Conservation (phyloP, 2,113 vertebrate species). For the Nycticryphes semicollaris region DNA sequence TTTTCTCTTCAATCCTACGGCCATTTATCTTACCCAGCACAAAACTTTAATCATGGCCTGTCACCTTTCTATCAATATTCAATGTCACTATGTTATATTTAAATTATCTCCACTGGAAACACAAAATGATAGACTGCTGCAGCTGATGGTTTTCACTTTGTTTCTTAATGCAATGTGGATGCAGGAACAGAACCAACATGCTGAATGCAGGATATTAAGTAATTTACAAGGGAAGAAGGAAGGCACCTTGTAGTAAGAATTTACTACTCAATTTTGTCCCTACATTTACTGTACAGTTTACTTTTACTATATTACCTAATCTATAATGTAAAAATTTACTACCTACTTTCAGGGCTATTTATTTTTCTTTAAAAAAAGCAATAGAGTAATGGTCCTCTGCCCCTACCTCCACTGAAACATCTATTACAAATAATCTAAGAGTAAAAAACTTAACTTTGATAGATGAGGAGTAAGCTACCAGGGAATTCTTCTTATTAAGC, state of each 20-base stretch:
- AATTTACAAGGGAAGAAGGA: constrained; percentile 51
- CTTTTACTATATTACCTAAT: constrained; percentile 46
- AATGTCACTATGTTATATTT: constrained; percentile 30
- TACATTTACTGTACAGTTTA: constrained; percentile 3
- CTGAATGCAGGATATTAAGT: constrained; percentile 32
- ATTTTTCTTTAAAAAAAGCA: neutral
- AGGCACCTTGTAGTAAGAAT: constrained; percentile 51
- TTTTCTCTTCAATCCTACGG: constrained; percentile 62
- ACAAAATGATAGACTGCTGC: constrained; percentile 59
- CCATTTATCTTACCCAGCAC: constrained; percentile 52
- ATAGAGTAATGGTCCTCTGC: neutral
- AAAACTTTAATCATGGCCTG: constrained; percentile 68
- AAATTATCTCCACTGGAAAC: constrained; percentile 73
- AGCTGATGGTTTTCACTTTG: constrained; percentile 35
- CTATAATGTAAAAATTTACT: constrained; percentile 20
- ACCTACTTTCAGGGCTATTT: neutral
- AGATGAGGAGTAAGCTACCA: neutral
- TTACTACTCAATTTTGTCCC: constrained; percentile 54
- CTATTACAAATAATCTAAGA: neutral
- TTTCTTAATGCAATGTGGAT: constrained; percentile 35
- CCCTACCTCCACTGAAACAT: neutral
- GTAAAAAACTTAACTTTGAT: neutral
- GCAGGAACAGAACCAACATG: neutral
- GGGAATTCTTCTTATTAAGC: constrained; percentile 4
- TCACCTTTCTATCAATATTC: constrained; percentile 75